Evolutionary conservation across 2,797 vertebrate genomes (phyloP), one percentile per base, ranked within the genome.

Genomic region (Enteromius viviparus): DNA sequence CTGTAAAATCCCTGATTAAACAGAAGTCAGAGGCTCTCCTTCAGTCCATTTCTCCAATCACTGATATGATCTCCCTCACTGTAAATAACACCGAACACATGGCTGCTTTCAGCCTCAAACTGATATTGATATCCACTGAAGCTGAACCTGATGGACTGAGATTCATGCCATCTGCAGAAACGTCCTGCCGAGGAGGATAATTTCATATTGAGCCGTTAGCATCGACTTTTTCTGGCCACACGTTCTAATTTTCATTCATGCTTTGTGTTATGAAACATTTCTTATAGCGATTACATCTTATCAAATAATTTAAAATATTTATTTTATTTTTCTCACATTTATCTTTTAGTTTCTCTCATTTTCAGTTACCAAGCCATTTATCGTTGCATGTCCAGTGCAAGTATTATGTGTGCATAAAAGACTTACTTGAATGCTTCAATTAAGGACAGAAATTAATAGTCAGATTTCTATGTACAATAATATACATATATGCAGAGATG

Each of bases 11-110:
- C 60, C 37, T 70, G 74, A 77, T 83, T 77, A 77, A 64, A 69
- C 74, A 47, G 80, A 76, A 74, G 76, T 76, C 80, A 64, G 58
- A 40, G 70, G 29, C 58, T 81, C 70, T 81, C 70, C 69, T 81
- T 74, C 71, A 65, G 47, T 55, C 60, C 49, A 55, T 82, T 66
- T 82, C 80, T 75, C 60, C 10, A 2, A 66, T 66, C 70, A n/a
- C 42, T 66, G 80, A 82, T 29, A 75, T 65, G 10, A 51, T 82
- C 71, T 82, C 47, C 7, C 60, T 55, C 60, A 40, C 71, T 82
- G 72, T 83, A 83, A 76, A 70, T 83, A 76, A 76, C 74, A 68
- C 23, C 0, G 6, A 77, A 12, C 74, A 76, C 74, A 58, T 58
- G 60, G 58, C 11, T 0, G 29, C 55, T 82, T 66, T 82, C 70